Conservation (phyloP, 2,888 invertebrate genomes). For the Platycnemis pennipes region DNA sequence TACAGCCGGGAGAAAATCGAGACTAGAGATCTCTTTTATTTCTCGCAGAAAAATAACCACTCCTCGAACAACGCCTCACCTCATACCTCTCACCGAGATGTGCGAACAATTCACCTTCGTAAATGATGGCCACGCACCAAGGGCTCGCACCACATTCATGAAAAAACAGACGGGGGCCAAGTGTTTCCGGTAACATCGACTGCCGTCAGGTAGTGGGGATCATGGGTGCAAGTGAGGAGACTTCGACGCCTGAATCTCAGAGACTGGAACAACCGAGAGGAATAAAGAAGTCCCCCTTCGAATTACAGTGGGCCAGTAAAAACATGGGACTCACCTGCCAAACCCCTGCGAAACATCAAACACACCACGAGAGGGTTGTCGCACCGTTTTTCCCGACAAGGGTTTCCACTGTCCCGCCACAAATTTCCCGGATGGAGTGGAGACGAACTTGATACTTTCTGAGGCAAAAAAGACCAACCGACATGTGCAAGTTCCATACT, state of each 20-base stretch:
- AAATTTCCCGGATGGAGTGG: background rate
- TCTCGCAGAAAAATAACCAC: constrained; percentile 4
- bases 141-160: background rate
- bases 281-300: background rate
- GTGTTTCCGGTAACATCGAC: background rate
- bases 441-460: constrained; percentile 22
- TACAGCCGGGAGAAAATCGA: background rate
- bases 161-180: background rate
- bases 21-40: background rate
- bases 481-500: background rate
- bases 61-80: background rate
- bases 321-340: background rate
- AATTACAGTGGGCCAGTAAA: background rate
- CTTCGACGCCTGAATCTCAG: background rate
- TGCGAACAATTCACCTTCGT: background rate
- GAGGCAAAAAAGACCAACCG: background rate
- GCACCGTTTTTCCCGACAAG: background rate
- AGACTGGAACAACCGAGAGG: background rate
- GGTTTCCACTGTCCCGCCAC: background rate
- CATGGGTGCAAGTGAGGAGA: background rate
- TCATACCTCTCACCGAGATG: background rate
- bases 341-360: background rate
- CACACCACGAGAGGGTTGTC: background rate
- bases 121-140: background rate
- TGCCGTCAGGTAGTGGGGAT: background rate